These are phyloP conservation scores for Eupithecia dodoneata DNA, from an alignment of 2,888 invertebrate species.

Conservation along the genomic window DNA sequence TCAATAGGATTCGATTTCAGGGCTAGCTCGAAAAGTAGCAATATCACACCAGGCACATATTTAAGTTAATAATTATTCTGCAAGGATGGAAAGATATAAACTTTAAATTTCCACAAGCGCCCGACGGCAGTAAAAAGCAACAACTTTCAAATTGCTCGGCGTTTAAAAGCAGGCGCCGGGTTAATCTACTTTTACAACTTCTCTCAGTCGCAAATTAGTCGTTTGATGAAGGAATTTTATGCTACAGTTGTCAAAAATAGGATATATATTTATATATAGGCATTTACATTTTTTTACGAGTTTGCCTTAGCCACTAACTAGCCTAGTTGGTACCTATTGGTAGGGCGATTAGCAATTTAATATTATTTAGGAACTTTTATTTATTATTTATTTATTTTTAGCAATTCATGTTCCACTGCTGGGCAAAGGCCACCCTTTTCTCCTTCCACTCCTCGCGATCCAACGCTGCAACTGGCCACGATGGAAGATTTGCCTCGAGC, in stretches of 20 bases:
- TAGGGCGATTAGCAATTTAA: neutral
- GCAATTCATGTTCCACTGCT: too few species aligned
- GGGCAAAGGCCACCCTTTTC: too few species aligned
- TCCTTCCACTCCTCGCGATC: too few species aligned
- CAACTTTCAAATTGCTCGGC: slow-evolving; percentile 47
- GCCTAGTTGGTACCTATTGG: neutral
- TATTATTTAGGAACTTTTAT: neutral
- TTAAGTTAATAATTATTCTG: neutral
- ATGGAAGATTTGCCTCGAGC: too few species aligned
- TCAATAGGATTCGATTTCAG: neutral
- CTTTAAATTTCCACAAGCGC: slow-evolving; percentile 46
- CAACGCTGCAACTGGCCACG: too few species aligned
- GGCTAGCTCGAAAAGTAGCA: neutral
- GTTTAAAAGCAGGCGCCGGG: slow-evolving; percentile 45
- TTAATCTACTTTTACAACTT: slow-evolving; percentile 47
- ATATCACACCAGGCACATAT: neutral
- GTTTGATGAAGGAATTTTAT: slow-evolving; percentile 41
- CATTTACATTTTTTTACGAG: neutral
- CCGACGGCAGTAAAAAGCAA: slow-evolving; percentile 51
- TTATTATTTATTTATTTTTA: too few species aligned
- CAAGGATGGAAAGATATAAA: slow-evolving; percentile 20
- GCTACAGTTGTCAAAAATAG: slow-evolving; percentile 37
- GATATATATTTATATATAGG: neutral
- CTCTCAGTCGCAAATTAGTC: slow-evolving; percentile 37
- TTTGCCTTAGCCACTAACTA: neutral